These are phyloP conservation scores for Palloptera scutellata DNA, from an alignment of 2,888 invertebrate species.

Conservation along the genomic window DNA sequence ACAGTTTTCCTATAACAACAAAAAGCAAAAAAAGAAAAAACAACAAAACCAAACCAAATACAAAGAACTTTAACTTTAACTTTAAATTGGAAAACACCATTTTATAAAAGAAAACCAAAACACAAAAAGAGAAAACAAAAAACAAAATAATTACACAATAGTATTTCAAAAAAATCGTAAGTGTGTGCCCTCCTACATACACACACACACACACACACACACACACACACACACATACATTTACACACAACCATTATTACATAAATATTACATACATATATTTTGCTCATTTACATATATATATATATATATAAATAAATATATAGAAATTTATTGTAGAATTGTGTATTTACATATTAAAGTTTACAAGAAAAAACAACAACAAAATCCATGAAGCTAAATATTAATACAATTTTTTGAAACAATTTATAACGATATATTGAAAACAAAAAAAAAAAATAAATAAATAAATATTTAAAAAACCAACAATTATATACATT, in stretches of 20 bases:
- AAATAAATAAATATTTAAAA: constrained; percentile 22
- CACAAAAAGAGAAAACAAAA: constrained; percentile 32
- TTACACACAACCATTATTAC: constrained; percentile 9
- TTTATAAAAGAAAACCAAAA: constrained; percentile 48
- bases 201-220: constrained; percentile 9
- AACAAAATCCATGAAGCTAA: too few species aligned
- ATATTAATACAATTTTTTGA: constrained; percentile 2
- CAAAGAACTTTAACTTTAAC: constrained; percentile 29
- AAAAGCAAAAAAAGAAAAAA: constrained; percentile 22
- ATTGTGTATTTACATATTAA: constrained; percentile 54
- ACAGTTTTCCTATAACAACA: constrained; percentile 32
- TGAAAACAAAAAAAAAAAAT: constrained; percentile 31
- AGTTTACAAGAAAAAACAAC: constrained; percentile 46
- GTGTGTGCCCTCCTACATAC: too few species aligned
- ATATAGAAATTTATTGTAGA: constrained; percentile 34
- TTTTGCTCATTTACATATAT: constrained; percentile 48
- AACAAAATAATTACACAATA: constrained; percentile 26
- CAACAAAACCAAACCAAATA: constrained; percentile 35
- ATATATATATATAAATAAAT: constrained; percentile 27
- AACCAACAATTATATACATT: constrained; percentile 32
- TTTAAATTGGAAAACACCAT: constrained; percentile 43
- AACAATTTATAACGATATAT: constrained; percentile 29
- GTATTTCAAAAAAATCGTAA: not conserved
- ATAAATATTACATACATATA: constrained; percentile 42
- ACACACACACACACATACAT: constrained; percentile 5